Base-by-base conservation (phyloP, 2,888 invertebrate species). In the Harmothoe impar region DNA sequence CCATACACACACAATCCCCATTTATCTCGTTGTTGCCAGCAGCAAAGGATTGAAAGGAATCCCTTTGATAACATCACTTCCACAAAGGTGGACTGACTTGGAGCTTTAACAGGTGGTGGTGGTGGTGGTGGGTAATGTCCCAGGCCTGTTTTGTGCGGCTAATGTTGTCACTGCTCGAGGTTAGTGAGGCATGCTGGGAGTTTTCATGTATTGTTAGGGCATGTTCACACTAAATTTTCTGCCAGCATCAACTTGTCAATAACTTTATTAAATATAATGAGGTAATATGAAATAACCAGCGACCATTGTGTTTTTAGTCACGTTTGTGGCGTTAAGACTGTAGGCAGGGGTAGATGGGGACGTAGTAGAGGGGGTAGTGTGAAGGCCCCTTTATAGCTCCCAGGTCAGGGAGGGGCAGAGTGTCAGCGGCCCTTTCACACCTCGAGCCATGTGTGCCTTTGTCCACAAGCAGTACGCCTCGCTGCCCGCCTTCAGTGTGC, bases 391-490 rank as follows among this genome's bases (percentile, higher is more conserved):
- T 35, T 35, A 35, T 33, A 15, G 43, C 0, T 33, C 35, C 35
- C 35, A 35, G 81, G 81, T 81, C 35, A 43, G 81, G 81, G 20
- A 35, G 33, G 81, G 81, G 33, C 29, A 77, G n/a, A 5, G 81
- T 81, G 81, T 31, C 81, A 43, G 43, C 43, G 35, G 81, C 33
- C 81, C 81, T n/a, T 81, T 81, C 81, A 81, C 81, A 81, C 81
- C 81, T 81, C 81, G 81, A 33, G 35, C 81, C 23, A 35, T 20
- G 35, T 43, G 10, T 7, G 35, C 23, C 43, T 81, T 81, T 81
- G 81, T 81, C 35, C 17, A 35, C 81, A 17, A 12, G n/a, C 23
- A 43, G 17, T 35, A 81, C 81, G 81, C 81, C 81, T 81, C 23
- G 81, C 81, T 81, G 33, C 81, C 81, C 72, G 29, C 35, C 43